These are phyloP conservation scores for Ectemnius lituratus DNA, from an alignment of 2,888 invertebrate species.

Conservation along the genomic window DNA sequence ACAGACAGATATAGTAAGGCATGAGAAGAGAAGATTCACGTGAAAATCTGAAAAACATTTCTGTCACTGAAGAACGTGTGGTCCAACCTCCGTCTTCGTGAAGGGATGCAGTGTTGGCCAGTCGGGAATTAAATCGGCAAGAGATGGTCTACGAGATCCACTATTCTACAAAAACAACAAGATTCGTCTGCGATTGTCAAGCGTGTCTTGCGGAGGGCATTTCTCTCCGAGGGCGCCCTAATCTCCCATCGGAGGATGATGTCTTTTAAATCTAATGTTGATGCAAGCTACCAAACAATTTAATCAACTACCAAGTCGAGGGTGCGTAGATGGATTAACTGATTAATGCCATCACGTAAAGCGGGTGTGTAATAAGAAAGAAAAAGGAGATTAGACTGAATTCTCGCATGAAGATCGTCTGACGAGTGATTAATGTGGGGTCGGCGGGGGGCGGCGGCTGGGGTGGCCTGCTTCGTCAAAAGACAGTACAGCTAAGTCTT, in stretches of 20 bases:
- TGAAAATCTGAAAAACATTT: constrained; percentile 33
- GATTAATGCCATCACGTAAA: too few relatives aligned
- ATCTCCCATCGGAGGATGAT: not conserved
- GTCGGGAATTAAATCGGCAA: constrained; percentile 97
- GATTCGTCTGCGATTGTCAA: constrained; percentile 51
- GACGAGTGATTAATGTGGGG: too few relatives aligned
- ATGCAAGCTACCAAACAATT: constrained; percentile 7
- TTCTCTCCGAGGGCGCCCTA: not conserved
- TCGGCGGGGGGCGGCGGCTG: too few relatives aligned
- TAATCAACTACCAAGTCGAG: not conserved
- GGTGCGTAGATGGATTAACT: not conserved
- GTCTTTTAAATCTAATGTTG: not conserved
- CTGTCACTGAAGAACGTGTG: constrained; percentile 50
- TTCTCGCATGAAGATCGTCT: too few relatives aligned
- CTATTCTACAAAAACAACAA: constrained; percentile 72
- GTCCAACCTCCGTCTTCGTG: constrained; percentile 91
- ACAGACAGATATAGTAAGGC: constrained; percentile 8
- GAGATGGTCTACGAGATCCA: constrained; percentile 88
- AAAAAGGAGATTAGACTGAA: too few relatives aligned
- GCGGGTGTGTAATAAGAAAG: too few relatives aligned
- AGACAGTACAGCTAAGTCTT: too few relatives aligned
- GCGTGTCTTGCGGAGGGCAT: constrained; percentile 24
- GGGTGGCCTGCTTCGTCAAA: too few relatives aligned
- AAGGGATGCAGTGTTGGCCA: constrained; percentile 94
- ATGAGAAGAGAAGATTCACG: constrained; percentile 18